These are phyloP conservation scores for Corapipo altera DNA, from an alignment of 2,113 vertebrate species.

Conservation along the genomic window DNA sequence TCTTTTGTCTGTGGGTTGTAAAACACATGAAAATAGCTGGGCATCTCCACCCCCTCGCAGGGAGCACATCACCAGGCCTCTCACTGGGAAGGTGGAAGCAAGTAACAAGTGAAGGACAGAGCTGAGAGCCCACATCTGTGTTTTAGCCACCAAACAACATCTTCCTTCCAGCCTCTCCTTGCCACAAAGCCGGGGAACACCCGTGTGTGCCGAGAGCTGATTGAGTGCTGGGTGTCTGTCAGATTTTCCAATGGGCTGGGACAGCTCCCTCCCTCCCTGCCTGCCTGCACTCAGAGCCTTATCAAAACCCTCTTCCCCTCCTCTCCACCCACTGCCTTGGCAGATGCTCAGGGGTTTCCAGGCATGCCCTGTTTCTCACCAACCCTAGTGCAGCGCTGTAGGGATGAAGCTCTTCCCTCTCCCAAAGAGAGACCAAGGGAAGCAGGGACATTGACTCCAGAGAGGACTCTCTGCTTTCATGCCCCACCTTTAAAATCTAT, in stretches of 20 bases:
- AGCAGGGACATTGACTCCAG: not conserved
- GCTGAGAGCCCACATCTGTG: not conserved
- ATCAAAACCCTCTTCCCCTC: not conserved
- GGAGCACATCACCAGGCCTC: not conserved
- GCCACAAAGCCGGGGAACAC: not conserved
- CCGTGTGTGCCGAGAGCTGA: accelerated
- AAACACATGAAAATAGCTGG: not conserved
- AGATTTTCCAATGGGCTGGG: not conserved
- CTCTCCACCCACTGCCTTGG: not conserved
- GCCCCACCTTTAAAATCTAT: not conserved
- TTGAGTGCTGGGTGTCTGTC: not conserved
- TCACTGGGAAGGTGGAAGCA: not conserved
- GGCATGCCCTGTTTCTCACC: not conserved
- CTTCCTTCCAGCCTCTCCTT: not conserved
- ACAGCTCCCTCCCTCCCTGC: not conserved
- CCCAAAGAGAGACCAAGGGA: not conserved
- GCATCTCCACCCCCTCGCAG: not conserved
- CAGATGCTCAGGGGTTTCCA: not conserved
- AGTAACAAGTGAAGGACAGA: not conserved
- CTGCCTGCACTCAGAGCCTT: not conserved
- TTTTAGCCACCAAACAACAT: not conserved
- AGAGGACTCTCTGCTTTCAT: not conserved
- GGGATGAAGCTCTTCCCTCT: not conserved
- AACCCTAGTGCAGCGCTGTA: accelerated
- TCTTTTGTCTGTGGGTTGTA: not conserved